Evolutionary conservation across 2,113 vertebrate species (phyloP).

Genomic region (Collichthys lucidus): DNA sequence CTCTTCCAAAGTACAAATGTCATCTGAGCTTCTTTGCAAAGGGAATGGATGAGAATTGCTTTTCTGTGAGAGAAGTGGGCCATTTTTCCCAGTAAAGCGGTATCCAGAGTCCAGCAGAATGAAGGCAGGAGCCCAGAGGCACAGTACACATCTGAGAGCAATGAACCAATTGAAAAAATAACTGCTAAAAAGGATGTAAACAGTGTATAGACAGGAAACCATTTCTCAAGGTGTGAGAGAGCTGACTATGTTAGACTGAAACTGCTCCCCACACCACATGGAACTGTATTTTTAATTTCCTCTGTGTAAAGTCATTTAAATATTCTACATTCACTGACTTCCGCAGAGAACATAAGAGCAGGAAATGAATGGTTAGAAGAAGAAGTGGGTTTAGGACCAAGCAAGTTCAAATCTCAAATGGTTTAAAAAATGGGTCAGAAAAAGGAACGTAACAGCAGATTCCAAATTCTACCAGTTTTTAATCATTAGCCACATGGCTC

Average conservation of each 20-base stretch:
- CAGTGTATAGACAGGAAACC: neutral
- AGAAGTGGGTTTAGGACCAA: neutral
- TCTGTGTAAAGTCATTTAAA: slow-evolving; percentile 8
- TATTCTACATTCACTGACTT: neutral
- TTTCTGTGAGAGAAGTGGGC: slow-evolving; percentile 6
- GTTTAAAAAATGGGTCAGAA: neutral
- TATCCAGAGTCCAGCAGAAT: slow-evolving; percentile 15
- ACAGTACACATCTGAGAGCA: slow-evolving; percentile 16
- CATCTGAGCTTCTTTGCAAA: slow-evolving; percentile 38
- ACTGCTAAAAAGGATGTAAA: neutral
- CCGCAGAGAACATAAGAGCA: neutral
- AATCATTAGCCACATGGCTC: neutral
- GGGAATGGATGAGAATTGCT: slow-evolving; percentile 31
- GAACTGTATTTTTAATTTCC: neutral
- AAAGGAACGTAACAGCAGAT: neutral
- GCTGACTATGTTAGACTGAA: neutral
- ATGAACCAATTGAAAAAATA: slow-evolving; percentile 21
- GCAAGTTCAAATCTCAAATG: neutral
- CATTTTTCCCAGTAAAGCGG: slow-evolving; percentile 22
- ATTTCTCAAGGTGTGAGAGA: slow-evolving; percentile 12
- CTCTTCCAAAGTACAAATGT: slow-evolving; percentile 25
- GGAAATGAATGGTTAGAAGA: neutral
- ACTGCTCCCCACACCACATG: neutral
- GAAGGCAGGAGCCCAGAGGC: slow-evolving; percentile 18
- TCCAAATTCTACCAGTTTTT: neutral